Base-by-base conservation (phyloP, 2,888 invertebrate species). In the Adelphocoris suturalis region DNA sequence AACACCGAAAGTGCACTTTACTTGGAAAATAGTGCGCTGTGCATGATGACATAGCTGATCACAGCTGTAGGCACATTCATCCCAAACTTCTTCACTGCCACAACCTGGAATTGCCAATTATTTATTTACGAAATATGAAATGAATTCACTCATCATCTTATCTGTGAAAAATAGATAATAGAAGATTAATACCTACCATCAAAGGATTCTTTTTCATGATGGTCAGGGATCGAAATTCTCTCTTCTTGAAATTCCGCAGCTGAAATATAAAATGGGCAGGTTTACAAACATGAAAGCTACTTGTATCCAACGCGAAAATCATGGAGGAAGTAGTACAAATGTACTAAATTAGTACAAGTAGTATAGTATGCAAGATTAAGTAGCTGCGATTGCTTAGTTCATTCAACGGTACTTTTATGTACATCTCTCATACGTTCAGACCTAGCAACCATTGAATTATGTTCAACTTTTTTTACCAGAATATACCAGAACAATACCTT, bases 11-110 rank as follows among this genome's bases (percentile, higher is more conserved):
- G 90, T 90, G 89, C 94, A 94, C 37, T 92, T 91, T 2, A 93
- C 93, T 37, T 92, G 89, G 57, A 94, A 92, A 11, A 92, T 78
- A 52, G 76, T 88, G 23, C 94, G 93, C 61, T 94, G 94, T 93
- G 95, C 97, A 92, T 95, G 95, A 87, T 95, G 94, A 92, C 98
- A 98, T 0, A 97, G 94, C 90, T 95, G 94, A 91, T 95, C 95
- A 93, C 98, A 98, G 13, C 95, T 94, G 92, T 96, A 95, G 0
- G 96, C 96, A 92, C 97, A 97, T 57, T 90, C 90, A 75, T 90
- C 90, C 90, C 91, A 90, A 27, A 91, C 78, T 88, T 91, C 90
- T 47, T 82, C 61, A 14, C 86, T 87, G 46, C 78, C 82, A 19
- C 91, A 91, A n/a, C 89, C 91, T 88, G 55, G 12, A 23, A 19